A percentile compares a stretch with the other conserved stretches of the same genome.
Evolutionary conservation across 2,888 invertebrate species (phyloP).

Genomic region (Sthenelais limicola): DNA sequence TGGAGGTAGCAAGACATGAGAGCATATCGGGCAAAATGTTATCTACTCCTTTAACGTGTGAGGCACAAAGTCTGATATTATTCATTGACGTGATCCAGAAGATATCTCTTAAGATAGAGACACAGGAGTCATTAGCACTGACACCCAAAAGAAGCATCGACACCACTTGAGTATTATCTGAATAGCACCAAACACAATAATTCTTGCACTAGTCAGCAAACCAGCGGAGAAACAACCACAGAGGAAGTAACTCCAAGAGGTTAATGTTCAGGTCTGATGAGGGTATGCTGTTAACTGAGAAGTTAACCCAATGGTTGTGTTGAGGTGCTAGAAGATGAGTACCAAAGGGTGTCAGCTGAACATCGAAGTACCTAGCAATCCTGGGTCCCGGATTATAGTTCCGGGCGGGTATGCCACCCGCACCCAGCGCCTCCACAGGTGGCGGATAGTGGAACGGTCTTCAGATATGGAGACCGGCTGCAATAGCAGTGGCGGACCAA

Average conservation of each 20-base stretch:
- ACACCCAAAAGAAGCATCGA: background rate
- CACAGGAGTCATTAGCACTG: background rate
- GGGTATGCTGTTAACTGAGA: too few species aligned
- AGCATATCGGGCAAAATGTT: background rate
- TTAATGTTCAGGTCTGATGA: background rate
- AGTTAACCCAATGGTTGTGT: background rate
- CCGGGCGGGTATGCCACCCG: too few species aligned
- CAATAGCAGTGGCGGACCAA: too few species aligned
- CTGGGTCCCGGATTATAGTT: too few species aligned
- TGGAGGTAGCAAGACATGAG: background rate
- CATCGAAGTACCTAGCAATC: too few species aligned
- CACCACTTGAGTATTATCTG: conserved; percentile 1
- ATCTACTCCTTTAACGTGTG: background rate
- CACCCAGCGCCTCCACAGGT: too few species aligned
- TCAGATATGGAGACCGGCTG: too few species aligned
- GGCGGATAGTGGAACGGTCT: too few species aligned
- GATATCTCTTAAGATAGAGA: background rate
- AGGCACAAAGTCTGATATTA: background rate
- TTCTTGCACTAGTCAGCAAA: background rate
- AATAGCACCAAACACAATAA: background rate
- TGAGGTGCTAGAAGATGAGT: too few species aligned
- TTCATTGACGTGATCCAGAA: background rate
- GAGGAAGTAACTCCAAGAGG: background rate
- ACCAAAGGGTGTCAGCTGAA: too few species aligned
- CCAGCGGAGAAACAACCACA: background rate